phyloP scores from a whole-genome alignment of 2,888 invertebrate genomes.

The Pherbina coryleti region DNA sequence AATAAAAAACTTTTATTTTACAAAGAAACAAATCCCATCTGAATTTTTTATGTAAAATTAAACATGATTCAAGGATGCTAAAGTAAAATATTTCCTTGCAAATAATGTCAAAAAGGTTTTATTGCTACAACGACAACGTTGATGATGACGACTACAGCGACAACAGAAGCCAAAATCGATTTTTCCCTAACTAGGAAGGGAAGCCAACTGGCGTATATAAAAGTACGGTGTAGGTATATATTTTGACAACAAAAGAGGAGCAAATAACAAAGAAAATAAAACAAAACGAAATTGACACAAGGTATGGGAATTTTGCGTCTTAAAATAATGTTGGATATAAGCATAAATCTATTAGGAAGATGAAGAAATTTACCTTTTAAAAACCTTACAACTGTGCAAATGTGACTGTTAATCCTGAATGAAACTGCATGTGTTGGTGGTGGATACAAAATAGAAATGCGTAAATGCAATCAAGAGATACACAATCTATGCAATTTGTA shows the following conservation, averaged over 20 bases:
- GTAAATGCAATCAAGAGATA: conserved; percentile 28
- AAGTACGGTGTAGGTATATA: background rate
- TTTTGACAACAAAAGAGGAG: background rate
- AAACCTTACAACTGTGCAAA: background rate
- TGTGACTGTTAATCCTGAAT: background rate
- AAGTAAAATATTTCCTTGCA: background rate
- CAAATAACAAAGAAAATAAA: background rate
- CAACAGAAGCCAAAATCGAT: conserved; percentile 26
- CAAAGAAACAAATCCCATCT: background rate
- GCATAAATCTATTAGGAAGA: background rate
- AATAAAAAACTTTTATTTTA: too few species aligned
- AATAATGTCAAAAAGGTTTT: background rate
- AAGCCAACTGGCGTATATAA: background rate
- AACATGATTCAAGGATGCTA: background rate
- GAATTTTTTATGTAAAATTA: background rate
- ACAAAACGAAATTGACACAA: background rate
- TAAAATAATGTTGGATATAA: background rate
- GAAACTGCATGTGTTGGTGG: conserved; percentile 12
- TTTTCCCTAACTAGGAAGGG: conserved; percentile 4
- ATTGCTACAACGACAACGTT: background rate
- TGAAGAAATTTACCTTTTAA: conserved; percentile 9
- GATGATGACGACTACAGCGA: background rate
- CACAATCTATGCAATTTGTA: conserved; percentile 23
- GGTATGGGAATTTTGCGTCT: background rate
- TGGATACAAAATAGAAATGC: background rate